phyloP scores from a whole-genome alignment of 2,113 vertebrate species.

The Raja brachyura region DNA sequence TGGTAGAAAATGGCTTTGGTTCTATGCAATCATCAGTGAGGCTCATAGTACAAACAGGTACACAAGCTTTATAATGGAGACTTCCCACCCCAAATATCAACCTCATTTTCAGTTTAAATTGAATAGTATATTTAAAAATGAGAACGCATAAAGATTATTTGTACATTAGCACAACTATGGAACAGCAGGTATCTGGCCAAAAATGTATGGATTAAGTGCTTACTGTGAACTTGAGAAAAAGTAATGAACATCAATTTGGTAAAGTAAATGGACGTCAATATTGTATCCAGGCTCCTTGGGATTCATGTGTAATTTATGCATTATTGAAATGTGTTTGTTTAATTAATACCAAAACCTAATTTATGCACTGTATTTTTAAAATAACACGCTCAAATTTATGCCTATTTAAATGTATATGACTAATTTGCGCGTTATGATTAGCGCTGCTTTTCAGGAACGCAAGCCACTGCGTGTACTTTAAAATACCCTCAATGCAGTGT shows the following conservation, averaged over 20 bases:
- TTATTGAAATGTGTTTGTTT: too few species aligned
- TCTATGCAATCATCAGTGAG: conserved; percentile 67
- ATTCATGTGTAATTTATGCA: too few species aligned
- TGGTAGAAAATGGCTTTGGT: conserved; percentile 69
- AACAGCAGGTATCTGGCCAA: background rate
- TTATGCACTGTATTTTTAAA: too few species aligned
- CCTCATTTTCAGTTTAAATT: background rate
- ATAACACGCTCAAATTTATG: too few species aligned
- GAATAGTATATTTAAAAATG: background rate
- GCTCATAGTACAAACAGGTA: conserved; percentile 68
- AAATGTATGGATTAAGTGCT: background rate
- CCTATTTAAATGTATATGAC: too few species aligned
- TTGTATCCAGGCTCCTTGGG: too few species aligned
- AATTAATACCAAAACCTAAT: too few species aligned
- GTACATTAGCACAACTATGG: background rate
- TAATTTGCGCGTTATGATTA: too few species aligned
- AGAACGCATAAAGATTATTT: background rate
- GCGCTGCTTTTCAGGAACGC: too few species aligned
- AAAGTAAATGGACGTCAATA: too few species aligned
- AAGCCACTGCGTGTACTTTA: too few species aligned
- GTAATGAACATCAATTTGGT: too few species aligned
- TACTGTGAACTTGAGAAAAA: background rate
- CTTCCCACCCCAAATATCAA: background rate
- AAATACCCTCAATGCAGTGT: background rate
- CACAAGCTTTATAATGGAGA: conserved; percentile 24